A percentile compares a stretch with the other conserved stretches of the same genome.
Evolutionary conservation across 2,797 vertebrate species (phyloP).

Genomic region (Peromyscus aztecus): DNA sequence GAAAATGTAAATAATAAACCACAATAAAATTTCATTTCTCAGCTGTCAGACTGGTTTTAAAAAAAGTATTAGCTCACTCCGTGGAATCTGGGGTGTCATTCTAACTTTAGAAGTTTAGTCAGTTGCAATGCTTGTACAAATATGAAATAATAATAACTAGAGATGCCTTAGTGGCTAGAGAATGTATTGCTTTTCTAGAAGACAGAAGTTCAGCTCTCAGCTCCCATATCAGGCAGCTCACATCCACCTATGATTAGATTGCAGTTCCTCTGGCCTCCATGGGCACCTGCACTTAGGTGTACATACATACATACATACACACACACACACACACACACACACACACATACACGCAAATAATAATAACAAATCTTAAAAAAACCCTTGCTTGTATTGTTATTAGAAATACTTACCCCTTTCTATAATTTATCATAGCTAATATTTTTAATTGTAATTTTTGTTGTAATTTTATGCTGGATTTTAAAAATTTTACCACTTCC

Average conservation of each 20-base stretch:
- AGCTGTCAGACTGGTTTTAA: not conserved
- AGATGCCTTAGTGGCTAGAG: not conserved
- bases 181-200: not conserved
- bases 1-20: constrained; percentile 35
- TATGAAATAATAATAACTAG: not conserved
- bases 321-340: not conserved
- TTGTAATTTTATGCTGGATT: constrained; percentile 25
- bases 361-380: not conserved
- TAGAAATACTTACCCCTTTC: not conserved
- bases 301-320: not conserved
- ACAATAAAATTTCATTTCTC: constrained; percentile 11
- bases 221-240: not conserved
- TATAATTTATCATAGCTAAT: constrained; percentile 18
- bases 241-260: not conserved
- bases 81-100: not conserved
- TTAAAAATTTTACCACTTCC: constrained; percentile 2
- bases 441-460: constrained; percentile 40
- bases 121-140: not conserved
- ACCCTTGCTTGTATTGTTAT: not conserved
- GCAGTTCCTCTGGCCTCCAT: not conserved
- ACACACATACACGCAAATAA: not conserved
- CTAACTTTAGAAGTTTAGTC: not conserved
- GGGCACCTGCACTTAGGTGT: not conserved
- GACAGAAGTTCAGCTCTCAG: not conserved
- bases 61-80: not conserved